Base-by-base conservation (phyloP, 2,113 vertebrate genomes). In the Egretta garzetta region DNA sequence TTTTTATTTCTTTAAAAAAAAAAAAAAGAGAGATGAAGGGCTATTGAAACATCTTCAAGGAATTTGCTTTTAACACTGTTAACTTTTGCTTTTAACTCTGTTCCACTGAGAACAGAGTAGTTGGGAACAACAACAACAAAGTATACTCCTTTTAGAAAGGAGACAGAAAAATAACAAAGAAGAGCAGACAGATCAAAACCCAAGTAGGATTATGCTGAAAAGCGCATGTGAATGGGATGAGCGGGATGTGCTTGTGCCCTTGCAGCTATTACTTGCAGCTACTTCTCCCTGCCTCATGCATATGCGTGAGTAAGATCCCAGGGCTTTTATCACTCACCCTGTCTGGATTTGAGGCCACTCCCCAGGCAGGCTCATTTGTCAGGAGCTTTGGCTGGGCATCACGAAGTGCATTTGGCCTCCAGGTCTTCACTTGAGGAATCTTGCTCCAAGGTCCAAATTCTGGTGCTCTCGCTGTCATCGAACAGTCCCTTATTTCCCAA, bases 391-490 rank as follows among this genome's bases (percentile, higher is more conserved):
- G 50, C 73, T 84, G n/a, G 76, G 52, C 56, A 79, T 87, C 93
- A 85, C 0, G 2, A 89, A 45, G 23, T 82, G 60, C 35, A 16
- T 95, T 93, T 95, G 76, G 43, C 96, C 93, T 95, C 83, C 73
- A 87, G 96, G 64, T 67, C 64, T 81, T 93, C 47, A 60, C 47
- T 63, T 72, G 52, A 89, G 49, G 80, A 95, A 96, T 90, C 47
- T 96, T 79, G 80, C 97, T 94, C 52, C 50, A 10, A 96, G 83
- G 89, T 79, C 73, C 53, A 62, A 84, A 91, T 90, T 95, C 64
- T 92, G 60, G 30, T 8, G 7, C 60, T 77, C 49, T 64, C 14
- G 11, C 33, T 82, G 83, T 91, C 80, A 85, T 87, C 3, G 22
- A 84, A 72, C 22, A 72, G 68, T 87, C 60, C 68, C 30, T 81